Evolutionary conservation across 2,888 invertebrate species (phyloP).

Genomic region (Ephialtes manifestator): DNA sequence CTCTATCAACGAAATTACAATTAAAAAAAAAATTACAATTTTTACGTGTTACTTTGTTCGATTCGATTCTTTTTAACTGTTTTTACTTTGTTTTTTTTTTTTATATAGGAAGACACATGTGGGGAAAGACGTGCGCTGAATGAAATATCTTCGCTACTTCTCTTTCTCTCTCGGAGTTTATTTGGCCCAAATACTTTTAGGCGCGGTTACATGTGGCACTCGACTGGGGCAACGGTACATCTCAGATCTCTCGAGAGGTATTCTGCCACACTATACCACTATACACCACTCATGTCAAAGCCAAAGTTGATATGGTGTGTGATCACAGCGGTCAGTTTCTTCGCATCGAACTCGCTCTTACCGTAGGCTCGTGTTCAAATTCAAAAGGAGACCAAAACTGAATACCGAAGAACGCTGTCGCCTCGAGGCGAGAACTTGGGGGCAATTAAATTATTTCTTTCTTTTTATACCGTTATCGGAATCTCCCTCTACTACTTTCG

Average conservation of each 20-base stretch:
- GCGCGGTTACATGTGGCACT: slow-evolving; percentile 42
- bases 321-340: not conserved
- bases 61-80: too few relatives aligned
- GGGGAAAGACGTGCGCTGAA: not conserved
- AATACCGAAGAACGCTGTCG: slow-evolving; percentile 29
- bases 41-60: too few relatives aligned
- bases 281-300: slow-evolving; percentile 18
- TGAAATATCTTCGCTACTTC: slow-evolving; percentile 17
- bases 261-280: slow-evolving; percentile 1
- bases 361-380: not conserved
- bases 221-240: slow-evolving; percentile 59
- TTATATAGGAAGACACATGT: not conserved
- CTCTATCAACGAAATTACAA: too few relatives aligned
- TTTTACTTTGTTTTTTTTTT: not conserved
- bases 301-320: slow-evolving; percentile 21
- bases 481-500: slow-evolving; percentile 4
- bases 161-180: slow-evolving; percentile 25
- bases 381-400: slow-evolving; percentile 8
- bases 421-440: slow-evolving; percentile 46
- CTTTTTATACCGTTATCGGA: slow-evolving; percentile 55
- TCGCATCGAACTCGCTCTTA: not conserved
- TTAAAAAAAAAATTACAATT: too few relatives aligned
- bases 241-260: slow-evolving; percentile 31
- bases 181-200: slow-evolving; percentile 65
- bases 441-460: slow-evolving; percentile 34